A percentile compares a stretch with the other conserved stretches of the same genome.
These are phyloP conservation scores for Aix galericulata DNA, from an alignment of 2,113 vertebrate genomes.

Conservation along the genomic window DNA sequence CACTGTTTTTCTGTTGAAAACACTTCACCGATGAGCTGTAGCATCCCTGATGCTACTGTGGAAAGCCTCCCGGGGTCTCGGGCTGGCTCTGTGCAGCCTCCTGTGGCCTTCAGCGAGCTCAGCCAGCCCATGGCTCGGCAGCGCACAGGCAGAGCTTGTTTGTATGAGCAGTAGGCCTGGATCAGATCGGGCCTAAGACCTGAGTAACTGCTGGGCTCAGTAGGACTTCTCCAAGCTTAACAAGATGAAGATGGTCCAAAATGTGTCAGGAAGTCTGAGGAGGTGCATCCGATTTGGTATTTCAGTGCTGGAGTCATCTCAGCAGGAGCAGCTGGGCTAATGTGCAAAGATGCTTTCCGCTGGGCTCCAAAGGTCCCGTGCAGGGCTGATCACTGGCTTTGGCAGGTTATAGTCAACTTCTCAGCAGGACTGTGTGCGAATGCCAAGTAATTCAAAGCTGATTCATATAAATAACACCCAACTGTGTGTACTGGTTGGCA, in stretches of 20 bases:
- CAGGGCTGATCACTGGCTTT: conserved; percentile 20
- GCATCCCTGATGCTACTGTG: not conserved
- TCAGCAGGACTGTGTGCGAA: not conserved
- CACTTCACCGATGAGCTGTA: not conserved
- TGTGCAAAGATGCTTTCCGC: not conserved
- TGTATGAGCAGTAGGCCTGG: not conserved
- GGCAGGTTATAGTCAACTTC: conserved; percentile 3
- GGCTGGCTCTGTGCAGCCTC: not conserved
- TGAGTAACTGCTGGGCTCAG: not conserved
- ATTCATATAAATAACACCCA: not conserved
- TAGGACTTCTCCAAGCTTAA: not conserved
- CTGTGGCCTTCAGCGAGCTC: not conserved
- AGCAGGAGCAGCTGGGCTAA: not conserved
- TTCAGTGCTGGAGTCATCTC: not conserved
- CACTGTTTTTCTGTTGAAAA: conserved; percentile 21
- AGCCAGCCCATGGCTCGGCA: not conserved
- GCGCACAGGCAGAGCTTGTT: not conserved
- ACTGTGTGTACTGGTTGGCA: not conserved
- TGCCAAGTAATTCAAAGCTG: conserved; percentile 30
- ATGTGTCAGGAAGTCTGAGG: not conserved
- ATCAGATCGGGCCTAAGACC: not conserved
- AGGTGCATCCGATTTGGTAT: not conserved
- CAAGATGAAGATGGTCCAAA: not conserved
- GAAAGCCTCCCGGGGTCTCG: conserved; percentile 27
- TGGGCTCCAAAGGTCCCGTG: not conserved